phyloP scores from a whole-genome alignment of 2,888 invertebrate genomes.

The Cryptops parisi region DNA sequence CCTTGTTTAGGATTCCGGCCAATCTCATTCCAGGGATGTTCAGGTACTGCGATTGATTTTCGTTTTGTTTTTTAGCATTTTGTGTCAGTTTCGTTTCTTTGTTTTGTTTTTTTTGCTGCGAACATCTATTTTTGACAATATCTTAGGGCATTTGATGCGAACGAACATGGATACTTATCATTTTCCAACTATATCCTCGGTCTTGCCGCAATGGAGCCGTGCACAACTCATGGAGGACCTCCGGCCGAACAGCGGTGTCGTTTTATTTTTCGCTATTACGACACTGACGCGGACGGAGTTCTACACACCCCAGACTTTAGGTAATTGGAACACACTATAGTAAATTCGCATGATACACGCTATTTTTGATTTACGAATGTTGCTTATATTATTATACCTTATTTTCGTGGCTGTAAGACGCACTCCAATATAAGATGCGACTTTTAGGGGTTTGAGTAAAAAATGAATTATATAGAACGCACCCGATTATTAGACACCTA shows the following conservation, averaged over 20 bases:
- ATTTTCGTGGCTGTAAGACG: too few relatives aligned
- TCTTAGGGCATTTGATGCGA: constrained; percentile 42
- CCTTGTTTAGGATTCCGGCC: background rate
- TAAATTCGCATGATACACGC: too few relatives aligned
- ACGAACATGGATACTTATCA: constrained; percentile 38
- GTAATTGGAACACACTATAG: constrained; percentile 25
- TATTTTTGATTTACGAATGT: too few relatives aligned
- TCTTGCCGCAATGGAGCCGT: constrained; percentile 48
- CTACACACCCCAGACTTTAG: constrained; percentile 45
- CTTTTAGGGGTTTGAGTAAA: too few relatives aligned
- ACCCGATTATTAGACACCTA: too few relatives aligned
- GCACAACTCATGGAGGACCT: constrained; percentile 46
- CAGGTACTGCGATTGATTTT: constrained; percentile 4
- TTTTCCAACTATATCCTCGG: constrained; percentile 45
- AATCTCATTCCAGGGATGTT: constrained; percentile 1
- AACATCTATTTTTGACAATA: constrained; percentile 3
- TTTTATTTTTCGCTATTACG: constrained; percentile 53
- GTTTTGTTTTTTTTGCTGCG: background rate
- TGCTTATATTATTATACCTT: too few relatives aligned
- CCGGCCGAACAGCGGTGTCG: constrained; percentile 52
- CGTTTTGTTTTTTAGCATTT: background rate
- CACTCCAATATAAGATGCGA: too few relatives aligned
- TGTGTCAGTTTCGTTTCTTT: background rate
- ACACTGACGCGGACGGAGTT: constrained; percentile 39
- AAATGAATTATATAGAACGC: too few relatives aligned